A percentile compares a stretch with the other conserved stretches of the same genome.
phyloP scores from a whole-genome alignment of 2,888 invertebrate genomes.

The Drosophila incognita region DNA sequence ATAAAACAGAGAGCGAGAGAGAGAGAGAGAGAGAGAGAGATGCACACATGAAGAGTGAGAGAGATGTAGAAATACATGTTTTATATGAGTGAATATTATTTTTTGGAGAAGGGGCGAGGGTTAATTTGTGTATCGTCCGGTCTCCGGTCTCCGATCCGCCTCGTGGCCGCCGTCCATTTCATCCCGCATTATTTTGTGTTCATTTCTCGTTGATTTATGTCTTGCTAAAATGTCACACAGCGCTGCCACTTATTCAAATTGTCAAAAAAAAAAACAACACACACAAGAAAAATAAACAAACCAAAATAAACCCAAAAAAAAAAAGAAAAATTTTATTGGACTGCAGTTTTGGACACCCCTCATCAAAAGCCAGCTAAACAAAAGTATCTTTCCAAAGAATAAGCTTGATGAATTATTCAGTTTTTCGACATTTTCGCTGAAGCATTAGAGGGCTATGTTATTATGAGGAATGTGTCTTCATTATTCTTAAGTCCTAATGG shows the following conservation, averaged over 20 bases:
- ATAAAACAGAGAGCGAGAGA: constrained; percentile 5
- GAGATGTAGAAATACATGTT: constrained; percentile 1
- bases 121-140: constrained; percentile 76
- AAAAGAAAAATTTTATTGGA: not conserved
- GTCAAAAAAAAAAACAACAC: constrained; percentile 11
- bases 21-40: not conserved
- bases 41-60: not conserved
- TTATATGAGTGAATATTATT: constrained; percentile 30
- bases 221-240: constrained; percentile 72
- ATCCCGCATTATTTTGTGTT: constrained; percentile 73
- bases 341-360: constrained; percentile 25
- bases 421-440: constrained; percentile 21
- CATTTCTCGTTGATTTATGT: constrained; percentile 78
- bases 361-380: constrained; percentile 24
- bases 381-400: constrained; percentile 45
- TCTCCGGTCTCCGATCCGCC: constrained; percentile 20
- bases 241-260: constrained; percentile 51
- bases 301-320: not conserved
- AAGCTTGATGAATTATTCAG: constrained; percentile 38
- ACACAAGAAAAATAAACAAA: constrained; percentile 1
- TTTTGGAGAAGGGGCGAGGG: constrained; percentile 45
- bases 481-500: not conserved
- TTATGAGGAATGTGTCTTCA: not conserved
- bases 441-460: constrained; percentile 8
- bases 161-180: constrained; percentile 64